These are phyloP conservation scores for Serrognathus titanus DNA, from an alignment of 2,888 invertebrate genomes.

Conservation along the genomic window DNA sequence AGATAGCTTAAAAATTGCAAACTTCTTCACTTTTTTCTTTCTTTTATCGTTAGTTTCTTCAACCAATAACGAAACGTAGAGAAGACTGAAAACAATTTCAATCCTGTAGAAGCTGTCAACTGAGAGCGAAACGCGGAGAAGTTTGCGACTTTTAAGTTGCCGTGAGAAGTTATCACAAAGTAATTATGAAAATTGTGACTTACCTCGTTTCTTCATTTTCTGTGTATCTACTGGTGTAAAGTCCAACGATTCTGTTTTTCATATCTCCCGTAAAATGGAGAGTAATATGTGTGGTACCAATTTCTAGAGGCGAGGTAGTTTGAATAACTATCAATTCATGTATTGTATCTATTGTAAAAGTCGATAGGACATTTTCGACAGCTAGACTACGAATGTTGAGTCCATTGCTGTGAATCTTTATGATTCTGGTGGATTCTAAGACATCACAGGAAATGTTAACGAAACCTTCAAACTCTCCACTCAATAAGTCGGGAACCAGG, in stretches of 20 bases:
- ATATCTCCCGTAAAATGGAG: constrained; percentile 54
- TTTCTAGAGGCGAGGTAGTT: neutral
- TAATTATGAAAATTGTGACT: neutral
- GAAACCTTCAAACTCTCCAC: constrained; percentile 56
- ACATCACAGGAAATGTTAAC: constrained; percentile 53
- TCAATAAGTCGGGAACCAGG: constrained; percentile 62
- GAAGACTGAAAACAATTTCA: no score
- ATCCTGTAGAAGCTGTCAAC: no score
- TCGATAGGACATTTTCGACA: constrained; percentile 30
- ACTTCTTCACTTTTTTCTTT: no score
- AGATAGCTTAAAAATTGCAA: no score
- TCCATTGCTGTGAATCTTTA: constrained; percentile 61
- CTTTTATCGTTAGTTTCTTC: no score
- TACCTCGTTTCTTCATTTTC: constrained; percentile 41
- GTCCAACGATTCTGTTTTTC: constrained; percentile 56
- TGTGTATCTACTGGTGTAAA: constrained; percentile 58
- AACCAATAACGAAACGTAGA: no score
- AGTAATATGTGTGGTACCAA: constrained; percentile 31
- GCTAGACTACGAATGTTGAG: constrained; percentile 52
- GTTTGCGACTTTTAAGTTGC: no score
- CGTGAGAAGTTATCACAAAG: no score
- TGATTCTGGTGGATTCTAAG: constrained; percentile 45
- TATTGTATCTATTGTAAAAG: constrained; percentile 27
- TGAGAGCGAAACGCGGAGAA: no score
- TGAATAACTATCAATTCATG: constrained; percentile 37